Conservation (phyloP, 2,797 vertebrate species). For the Sitta carolinensis region DNA sequence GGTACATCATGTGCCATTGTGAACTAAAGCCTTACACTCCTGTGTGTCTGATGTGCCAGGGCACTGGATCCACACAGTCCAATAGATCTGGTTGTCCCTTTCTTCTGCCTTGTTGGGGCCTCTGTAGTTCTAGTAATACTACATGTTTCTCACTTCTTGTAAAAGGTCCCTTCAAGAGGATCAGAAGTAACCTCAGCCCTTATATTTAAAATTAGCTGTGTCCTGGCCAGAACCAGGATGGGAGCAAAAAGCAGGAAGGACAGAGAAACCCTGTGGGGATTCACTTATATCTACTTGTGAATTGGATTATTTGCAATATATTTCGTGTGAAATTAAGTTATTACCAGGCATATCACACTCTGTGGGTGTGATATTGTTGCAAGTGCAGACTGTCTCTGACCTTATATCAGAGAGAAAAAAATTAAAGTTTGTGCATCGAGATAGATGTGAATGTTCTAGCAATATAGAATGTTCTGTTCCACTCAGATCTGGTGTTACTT, state of each 20-base stretch:
- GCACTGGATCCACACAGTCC: not conserved
- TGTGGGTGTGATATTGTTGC: not conserved
- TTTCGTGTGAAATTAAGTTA: slow-evolving; percentile 6
- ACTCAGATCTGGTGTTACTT: not conserved
- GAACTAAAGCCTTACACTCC: not conserved
- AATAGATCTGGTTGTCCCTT: not conserved
- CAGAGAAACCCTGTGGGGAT: not conserved
- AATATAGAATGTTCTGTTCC: not conserved
- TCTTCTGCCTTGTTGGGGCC: not conserved
- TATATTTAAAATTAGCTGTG: not conserved
- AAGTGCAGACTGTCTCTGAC: not conserved
- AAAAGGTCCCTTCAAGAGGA: not conserved
- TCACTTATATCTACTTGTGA: not conserved
- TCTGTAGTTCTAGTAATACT: not conserved
- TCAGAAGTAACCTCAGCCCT: not conserved
- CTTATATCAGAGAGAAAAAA: not conserved
- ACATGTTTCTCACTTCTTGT: not conserved
- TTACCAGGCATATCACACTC: slow-evolving; percentile 11
- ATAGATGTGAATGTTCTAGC: not conserved
- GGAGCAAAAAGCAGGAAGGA: not conserved
- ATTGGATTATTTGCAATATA: not conserved
- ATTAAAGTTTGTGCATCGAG: not conserved
- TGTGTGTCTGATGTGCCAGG: not conserved
- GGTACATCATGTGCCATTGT: accelerated
- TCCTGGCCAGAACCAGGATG: not conserved